Base-by-base conservation (phyloP, 2,797 vertebrate genomes). In the Lithobates pipiens region DNA sequence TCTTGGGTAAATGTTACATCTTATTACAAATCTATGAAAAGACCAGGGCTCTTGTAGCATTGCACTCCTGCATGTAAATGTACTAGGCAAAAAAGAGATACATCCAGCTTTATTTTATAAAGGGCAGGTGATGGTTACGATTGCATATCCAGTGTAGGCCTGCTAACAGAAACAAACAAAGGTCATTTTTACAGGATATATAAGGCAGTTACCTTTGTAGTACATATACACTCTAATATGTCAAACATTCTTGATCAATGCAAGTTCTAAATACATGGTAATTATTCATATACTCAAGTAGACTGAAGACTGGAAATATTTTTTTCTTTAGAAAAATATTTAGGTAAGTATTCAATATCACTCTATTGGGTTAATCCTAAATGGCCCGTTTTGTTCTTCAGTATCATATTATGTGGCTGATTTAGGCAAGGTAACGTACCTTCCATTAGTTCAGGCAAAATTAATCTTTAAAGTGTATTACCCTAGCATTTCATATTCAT, bases 41-140 rank as follows among this genome's bases (percentile, higher is more conserved):
- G 89, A 87, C 88, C 81, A 74, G 72, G 61, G 81, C 87, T 85
- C 86, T 16, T 71, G 88, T 79, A 15, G 90, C 95, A 96, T 96
- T 92, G 92, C 90, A 84, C 86, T 88, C 71, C 32, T 90, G 78
- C 67, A 88, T 83, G 57, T 79, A 83, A 86, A 54, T 83, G 85
- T 63, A 11, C 25, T 42, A 89, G 85, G 71, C 84, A 83, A 80
- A 54, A 68, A 89, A 63, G 74, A 89, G 54, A 84, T 70, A 57
- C 32, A 27, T 83, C 39, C 63, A 46, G 34, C 18, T 74, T 86
- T 54, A 73, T 25, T 72, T 57, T 77, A 72, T 16, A 36, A 50
- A 44, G 70, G 25, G 46, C 25, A n/a, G 68, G 29, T 13, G 10
- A 25, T 83, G 25, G 21, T 63, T 75, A 83, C 5, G 27, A 72